phyloP scores from a whole-genome alignment of 1,140 invertebrate genomes.

The Oryctes rhinoceros region DNA sequence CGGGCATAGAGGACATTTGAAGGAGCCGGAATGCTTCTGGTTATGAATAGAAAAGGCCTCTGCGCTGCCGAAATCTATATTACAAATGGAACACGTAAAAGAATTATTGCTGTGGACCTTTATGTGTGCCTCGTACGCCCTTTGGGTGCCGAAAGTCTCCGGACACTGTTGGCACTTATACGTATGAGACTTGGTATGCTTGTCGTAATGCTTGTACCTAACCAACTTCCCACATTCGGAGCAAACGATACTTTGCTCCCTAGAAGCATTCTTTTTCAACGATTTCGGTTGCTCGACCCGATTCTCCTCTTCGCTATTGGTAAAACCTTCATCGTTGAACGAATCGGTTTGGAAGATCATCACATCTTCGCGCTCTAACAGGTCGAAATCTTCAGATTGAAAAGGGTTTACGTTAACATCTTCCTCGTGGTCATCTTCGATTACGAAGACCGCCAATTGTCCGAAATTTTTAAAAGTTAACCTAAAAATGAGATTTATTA shows the following conservation, averaged over 20 bases:
- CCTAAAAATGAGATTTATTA: slow-evolving; percentile 26
- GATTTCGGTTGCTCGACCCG: background rate
- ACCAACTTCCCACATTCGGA: slow-evolving; percentile 21
- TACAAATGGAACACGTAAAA: slow-evolving; percentile 38
- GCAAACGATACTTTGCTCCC: slow-evolving; percentile 1
- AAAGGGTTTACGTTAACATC: background rate
- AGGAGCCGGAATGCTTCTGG: slow-evolving; percentile 39
- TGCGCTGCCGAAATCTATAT: background rate
- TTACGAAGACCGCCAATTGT: slow-evolving; percentile 1
- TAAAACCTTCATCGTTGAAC: background rate
- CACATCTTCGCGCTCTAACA: background rate
- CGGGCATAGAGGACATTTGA: slow-evolving; percentile 40
- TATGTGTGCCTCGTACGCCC: background rate
- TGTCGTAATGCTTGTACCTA: background rate
- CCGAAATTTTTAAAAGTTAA: slow-evolving; percentile 36
- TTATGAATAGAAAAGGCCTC: slow-evolving; percentile 38
- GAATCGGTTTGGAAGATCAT: background rate
- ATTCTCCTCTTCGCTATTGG: no score
- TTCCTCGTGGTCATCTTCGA: background rate
- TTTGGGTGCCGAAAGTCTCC: background rate
- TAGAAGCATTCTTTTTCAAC: background rate
- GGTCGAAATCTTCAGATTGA: background rate
- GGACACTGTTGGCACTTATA: slow-evolving; percentile 24
- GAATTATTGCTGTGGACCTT: slow-evolving; percentile 1
- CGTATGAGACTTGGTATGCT: slow-evolving; percentile 6